These are phyloP conservation scores for Lasiurus cinereus DNA, from an alignment of 2,113 vertebrate genomes.

Conservation along the genomic window DNA sequence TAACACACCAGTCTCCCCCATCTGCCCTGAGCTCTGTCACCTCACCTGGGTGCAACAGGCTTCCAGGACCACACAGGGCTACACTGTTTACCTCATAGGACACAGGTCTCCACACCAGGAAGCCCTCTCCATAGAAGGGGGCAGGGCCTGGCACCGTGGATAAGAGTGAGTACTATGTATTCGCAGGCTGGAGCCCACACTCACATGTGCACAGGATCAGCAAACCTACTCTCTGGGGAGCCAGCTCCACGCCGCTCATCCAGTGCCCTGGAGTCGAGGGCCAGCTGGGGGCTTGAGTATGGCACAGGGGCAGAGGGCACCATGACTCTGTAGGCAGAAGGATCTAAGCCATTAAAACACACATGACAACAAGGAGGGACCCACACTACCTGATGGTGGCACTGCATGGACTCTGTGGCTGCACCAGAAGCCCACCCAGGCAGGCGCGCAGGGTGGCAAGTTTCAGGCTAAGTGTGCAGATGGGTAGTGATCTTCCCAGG, in stretches of 20 bases:
- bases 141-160: too few species aligned
- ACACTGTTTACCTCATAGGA: rapidly evolving
- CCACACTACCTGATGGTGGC: neutral
- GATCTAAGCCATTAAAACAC: neutral
- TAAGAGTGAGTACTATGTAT: rapidly evolving
- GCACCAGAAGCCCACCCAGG: neutral
- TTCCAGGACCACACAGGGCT: neutral
- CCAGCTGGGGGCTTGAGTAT: too few species aligned
- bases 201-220: rapidly evolving
- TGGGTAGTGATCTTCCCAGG: neutral
- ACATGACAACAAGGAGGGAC: rapidly evolving
- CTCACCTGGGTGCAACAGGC: neutral
- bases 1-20: neutral
- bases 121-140: neutral
- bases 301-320: neutral
- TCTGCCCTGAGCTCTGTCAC: neutral
- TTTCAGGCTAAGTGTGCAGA: neutral
- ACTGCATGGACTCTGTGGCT: rapidly evolving
- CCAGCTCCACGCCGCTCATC: neutral
- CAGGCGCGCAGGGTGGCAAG: neutral
- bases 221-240: rapidly evolving
- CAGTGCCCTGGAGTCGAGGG: too few species aligned
- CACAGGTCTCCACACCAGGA: neutral
- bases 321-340: neutral
- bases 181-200: rapidly evolving